Evolutionary conservation across 2,888 invertebrate species (phyloP).

Genomic region (Hirtodrosophila trivittata): DNA sequence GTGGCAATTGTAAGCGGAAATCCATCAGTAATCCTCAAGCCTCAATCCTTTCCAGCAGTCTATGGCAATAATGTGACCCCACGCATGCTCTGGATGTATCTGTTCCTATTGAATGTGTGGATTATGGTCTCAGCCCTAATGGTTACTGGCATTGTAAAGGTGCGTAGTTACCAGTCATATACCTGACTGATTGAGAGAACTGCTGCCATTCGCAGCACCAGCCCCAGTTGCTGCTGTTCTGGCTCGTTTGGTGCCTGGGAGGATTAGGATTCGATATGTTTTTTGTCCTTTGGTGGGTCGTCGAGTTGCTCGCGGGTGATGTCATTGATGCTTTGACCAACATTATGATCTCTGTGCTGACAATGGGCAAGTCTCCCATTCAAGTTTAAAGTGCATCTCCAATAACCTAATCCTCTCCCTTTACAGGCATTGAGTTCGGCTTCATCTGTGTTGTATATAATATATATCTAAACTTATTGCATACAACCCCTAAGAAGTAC

Average conservation of each 20-base stretch:
- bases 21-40: slow-evolving; percentile 13
- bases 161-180: slow-evolving; percentile 17
- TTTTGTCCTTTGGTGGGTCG: slow-evolving; percentile 44
- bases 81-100: slow-evolving; percentile 57
- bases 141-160: slow-evolving; percentile 55
- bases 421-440: slow-evolving; percentile 51
- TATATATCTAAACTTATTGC: slow-evolving; percentile 49
- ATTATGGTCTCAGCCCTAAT: slow-evolving; percentile 51
- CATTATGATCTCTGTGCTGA: slow-evolving; percentile 60
- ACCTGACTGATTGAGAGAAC: not conserved
- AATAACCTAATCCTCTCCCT: not conserved
- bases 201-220: slow-evolving; percentile 28
- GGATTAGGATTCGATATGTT: slow-evolving; percentile 52
- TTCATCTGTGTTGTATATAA: slow-evolving; percentile 57
- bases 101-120: slow-evolving; percentile 60
- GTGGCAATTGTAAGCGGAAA: not conserved
- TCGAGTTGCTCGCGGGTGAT: slow-evolving; percentile 54
- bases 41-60: slow-evolving; percentile 19
- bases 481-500: not conserved
- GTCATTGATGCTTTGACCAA: slow-evolving; percentile 63
- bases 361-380: slow-evolving; percentile 44
- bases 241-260: slow-evolving; percentile 52
- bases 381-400: no score
- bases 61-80: slow-evolving; percentile 1
- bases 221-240: slow-evolving; percentile 44